A percentile compares a stretch with the other conserved stretches of the same genome.
These are phyloP conservation scores for Pantala flavescens DNA, from an alignment of 1,140 invertebrate species.

Conservation along the genomic window DNA sequence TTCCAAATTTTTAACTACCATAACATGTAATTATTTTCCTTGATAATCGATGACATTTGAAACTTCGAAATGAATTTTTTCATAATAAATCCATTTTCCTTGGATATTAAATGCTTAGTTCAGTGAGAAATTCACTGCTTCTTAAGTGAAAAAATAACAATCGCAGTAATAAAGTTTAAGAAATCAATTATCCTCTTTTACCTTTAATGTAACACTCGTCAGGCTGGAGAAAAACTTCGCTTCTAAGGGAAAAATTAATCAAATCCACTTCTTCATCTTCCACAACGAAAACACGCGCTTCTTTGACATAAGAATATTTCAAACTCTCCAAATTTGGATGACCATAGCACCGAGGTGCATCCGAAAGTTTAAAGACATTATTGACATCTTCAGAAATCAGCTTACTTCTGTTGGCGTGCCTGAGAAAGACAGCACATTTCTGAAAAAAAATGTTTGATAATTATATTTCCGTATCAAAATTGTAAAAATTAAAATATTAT, in stretches of 20 bases:
- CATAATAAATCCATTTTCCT: too few relatives aligned
- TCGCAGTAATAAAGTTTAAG: too few relatives aligned
- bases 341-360: background rate
- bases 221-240: background rate
- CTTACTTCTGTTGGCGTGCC: background rate
- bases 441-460: background rate
- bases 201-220: background rate
- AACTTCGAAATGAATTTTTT: too few relatives aligned
- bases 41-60: too few relatives aligned
- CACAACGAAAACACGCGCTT: background rate
- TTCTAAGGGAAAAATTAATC: background rate
- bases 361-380: background rate
- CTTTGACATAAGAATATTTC: background rate
- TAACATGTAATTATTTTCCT: too few relatives aligned
- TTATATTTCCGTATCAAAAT: background rate
- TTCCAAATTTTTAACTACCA: too few relatives aligned
- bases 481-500: background rate
- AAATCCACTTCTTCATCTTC: slow-evolving; percentile 5
- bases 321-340: background rate
- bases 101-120: too few relatives aligned
- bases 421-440: background rate
- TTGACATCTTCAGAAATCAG: background rate
- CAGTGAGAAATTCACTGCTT: too few relatives aligned
- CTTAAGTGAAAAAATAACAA: too few relatives aligned
- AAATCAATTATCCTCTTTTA: background rate